Evolutionary conservation across 2,113 vertebrate species (phyloP), one percentile per base, ranked within the genome.

Genomic region (Ammospiza caudacuta): DNA sequence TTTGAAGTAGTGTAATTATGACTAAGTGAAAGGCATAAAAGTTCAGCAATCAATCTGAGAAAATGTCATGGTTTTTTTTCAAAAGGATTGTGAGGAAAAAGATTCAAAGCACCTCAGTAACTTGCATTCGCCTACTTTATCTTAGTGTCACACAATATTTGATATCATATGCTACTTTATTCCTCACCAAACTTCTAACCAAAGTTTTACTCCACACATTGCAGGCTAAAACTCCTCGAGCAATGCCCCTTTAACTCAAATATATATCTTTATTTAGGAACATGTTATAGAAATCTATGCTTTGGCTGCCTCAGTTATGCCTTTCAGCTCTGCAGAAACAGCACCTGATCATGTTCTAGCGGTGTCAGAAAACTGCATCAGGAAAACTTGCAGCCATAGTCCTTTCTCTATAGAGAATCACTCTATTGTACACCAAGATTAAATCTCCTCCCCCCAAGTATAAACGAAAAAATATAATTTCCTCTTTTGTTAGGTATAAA

Each of bases 371-470:
- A 90, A 46, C 4, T 27, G 1, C 19, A 27, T 31, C 27, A 69
- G 73, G 4, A 29, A 52, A 29, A 11, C 11, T 81, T 28, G 8
- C 5, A 52, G 4, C 4, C 6, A 9, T 11, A 57, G 12, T n/a
- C 7, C 4, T 74, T 46, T 63, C 55, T 57, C 44, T 92, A 4
- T 6, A 44, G 73, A 18, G 61, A 87, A 29, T 14, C 11, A 22
- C 4, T 51, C 14, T 41, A 9, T 24, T 33, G 2, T 52, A 18
- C 18, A 27, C 8, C 16, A 51, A 63, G 5, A 63, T 51, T 44
- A 58, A 20, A 37, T 61, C 9, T 0, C 2, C 2, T 5, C 7
- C 47, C 12, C 8, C 3, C 8, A 55, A 4, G 4, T 64, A 37
- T 25, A 52, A 58, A 31, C 9, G 25, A 88, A 79, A 69, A 76